These are phyloP conservation scores for Grammomys dolichurus DNA, from an alignment of 2,113 vertebrate genomes.

Conservation along the genomic window DNA sequence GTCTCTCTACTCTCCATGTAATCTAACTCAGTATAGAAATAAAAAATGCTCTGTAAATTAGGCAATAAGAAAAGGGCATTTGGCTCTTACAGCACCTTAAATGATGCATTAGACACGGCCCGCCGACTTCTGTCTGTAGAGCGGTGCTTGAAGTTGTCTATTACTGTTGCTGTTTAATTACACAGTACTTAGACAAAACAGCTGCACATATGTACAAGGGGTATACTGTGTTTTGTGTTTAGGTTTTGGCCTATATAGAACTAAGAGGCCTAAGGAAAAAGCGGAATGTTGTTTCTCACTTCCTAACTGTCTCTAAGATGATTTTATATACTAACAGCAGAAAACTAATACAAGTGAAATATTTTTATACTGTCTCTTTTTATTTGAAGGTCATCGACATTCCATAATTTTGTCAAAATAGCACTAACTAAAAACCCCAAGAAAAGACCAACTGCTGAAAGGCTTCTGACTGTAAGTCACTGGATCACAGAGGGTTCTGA, in stretches of 20 bases:
- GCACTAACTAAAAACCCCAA: conserved; percentile 98
- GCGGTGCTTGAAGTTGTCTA: conserved; percentile 31
- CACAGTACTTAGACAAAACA: conserved; percentile 37
- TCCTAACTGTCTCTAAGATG: conserved; percentile 47
- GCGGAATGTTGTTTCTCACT: conserved; percentile 19
- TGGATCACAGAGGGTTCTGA: conserved; percentile 15
- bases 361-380: conserved; percentile 77
- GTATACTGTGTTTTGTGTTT: neutral
- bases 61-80: conserved; percentile 32
- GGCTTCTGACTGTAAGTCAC: conserved; percentile 93
- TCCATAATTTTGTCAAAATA: conserved; percentile 98
- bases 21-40: neutral
- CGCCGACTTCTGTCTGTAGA: neutral
- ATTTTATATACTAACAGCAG: conserved; percentile 57
- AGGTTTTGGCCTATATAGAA: neutral
- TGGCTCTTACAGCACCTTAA: conserved; percentile 17
- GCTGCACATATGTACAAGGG: conserved; percentile 3
- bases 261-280: neutral
- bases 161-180: conserved; percentile 1
- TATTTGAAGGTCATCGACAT: conserved; percentile 92
- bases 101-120: neutral
- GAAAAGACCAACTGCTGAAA: conserved; percentile 98
- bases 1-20: neutral
- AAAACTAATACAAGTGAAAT: conserved; percentile 50
- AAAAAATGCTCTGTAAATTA: conserved; percentile 15